Conservation (phyloP, 2,888 invertebrate species). For the Morpho deidamia region DNA sequence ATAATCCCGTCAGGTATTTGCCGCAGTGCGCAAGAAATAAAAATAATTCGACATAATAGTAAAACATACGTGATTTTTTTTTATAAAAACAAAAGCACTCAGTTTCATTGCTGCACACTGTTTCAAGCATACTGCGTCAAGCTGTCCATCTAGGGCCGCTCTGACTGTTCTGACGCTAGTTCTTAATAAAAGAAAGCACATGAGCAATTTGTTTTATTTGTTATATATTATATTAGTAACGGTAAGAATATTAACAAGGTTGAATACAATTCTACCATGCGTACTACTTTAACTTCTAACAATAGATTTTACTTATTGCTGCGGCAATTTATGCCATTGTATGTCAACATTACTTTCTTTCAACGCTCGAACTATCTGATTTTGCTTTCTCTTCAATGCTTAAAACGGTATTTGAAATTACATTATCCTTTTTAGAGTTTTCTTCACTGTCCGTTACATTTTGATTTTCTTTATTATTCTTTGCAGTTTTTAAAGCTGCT, state of each 20-base stretch:
- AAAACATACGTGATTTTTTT: no score
- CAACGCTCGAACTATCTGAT: background rate
- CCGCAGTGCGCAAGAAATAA: background rate
- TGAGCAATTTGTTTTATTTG: no score
- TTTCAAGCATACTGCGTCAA: no score
- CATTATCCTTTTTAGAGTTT: background rate
- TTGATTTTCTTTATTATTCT: slow-evolving; percentile 43
- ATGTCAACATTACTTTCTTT: background rate
- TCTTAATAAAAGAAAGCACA: no score
- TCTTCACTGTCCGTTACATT: slow-evolving; percentile 19
- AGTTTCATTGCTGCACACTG: no score
- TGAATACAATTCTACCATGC: no score
- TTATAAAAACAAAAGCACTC: no score
- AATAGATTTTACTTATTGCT: background rate
- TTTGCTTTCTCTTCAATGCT: background rate
- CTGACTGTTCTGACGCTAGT: no score
- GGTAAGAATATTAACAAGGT: no score
- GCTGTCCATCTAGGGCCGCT: no score
- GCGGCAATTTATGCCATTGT: background rate
- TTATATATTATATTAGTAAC: no score
- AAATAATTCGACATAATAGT: no score
- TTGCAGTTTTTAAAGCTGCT: slow-evolving; percentile 51
- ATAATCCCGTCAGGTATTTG: background rate
- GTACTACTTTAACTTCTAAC: background rate
- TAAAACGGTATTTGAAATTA: background rate